Conservation (phyloP, 2,888 invertebrate genomes). For the Xanthia togata region DNA sequence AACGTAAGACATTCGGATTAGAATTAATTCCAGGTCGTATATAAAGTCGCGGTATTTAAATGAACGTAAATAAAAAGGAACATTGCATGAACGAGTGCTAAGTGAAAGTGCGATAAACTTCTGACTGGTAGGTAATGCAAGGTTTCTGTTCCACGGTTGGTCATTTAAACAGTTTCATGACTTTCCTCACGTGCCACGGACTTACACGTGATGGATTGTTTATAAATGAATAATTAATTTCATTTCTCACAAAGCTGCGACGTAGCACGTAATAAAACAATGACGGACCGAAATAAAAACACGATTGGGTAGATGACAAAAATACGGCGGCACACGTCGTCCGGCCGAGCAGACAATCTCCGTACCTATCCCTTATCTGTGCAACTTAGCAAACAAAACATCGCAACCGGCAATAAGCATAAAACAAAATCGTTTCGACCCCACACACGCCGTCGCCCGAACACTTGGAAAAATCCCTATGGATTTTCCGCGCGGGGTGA, state of each 20-base stretch:
- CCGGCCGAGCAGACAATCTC: conserved; percentile 83
- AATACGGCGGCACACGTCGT: conserved; percentile 70
- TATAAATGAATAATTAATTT: conserved; percentile 69
- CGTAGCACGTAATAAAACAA: conserved; percentile 66
- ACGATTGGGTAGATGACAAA: conserved; percentile 65
- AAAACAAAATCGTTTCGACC: conserved; percentile 90
- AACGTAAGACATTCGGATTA: conserved; percentile 60
- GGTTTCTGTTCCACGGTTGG: conserved; percentile 58
- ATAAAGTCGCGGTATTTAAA: conserved; percentile 63
- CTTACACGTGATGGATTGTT: conserved; percentile 67
- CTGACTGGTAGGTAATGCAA: conserved; percentile 62
- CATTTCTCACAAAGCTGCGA: conserved; percentile 58
- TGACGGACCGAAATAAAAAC: conserved; percentile 63
- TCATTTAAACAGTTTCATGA: conserved; percentile 69
- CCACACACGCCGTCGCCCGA: conserved; percentile 89
- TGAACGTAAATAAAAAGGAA: conserved; percentile 65
- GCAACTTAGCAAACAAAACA: conserved; percentile 90
- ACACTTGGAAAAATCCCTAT: conserved; percentile 91
- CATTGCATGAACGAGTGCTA: conserved; percentile 70
- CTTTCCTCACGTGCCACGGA: conserved; percentile 68
- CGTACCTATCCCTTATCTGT: conserved; percentile 86
- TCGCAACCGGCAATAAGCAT: conserved; percentile 89
- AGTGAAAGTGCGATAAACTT: conserved; percentile 75
- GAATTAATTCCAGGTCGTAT: conserved; percentile 56
- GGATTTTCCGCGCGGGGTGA: conserved; percentile 87